Base-by-base conservation (phyloP, 2,888 invertebrate species). In the Cerastis rubricosa region DNA sequence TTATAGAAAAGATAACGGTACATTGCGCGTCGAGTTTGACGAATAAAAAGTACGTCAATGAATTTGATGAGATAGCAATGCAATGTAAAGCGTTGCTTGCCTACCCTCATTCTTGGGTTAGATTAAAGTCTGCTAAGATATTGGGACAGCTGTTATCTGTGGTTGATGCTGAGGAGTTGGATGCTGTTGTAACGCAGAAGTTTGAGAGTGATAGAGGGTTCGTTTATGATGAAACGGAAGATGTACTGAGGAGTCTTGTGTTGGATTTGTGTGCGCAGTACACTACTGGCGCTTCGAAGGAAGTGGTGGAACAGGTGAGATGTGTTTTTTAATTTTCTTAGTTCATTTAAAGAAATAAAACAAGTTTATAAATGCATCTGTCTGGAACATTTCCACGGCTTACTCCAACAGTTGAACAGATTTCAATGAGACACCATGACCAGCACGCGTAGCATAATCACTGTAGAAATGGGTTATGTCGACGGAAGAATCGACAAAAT, bases 31-130 rank as follows among this genome's bases (percentile, higher is more conserved):
- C 93, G 0, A 97, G 97, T 88, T 91, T 98, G 75, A 97, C 97
- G 22, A 96, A 96, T 82, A 93, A 94, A 6, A 95, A 96, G 59
- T 96, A 94, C 80, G 76, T 85, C 0, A 92, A 93, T 47, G 95
- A 97, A 69, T 94, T 97, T 6, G 97, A 98, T 80, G 97, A 97
- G 79, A 93, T 98, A 88, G 97, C 97, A 71, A 97, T 97, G 91
- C 97, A 97, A 90, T 97, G 98, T 87, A 98, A 98, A 93, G 97
- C 96, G 29, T 97, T 98, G 64, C 92, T 99, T 25, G 97, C 97
- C 0, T 98, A 99, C 93, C 98, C 98, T 22, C 99, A 99, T 91
- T 97, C 98, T 51, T 99, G 99, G 99, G 98, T 99, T 0, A 97
- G 99, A 74, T 95, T 98, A 66, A 97, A 97, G 77, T 97, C 99